Conservation (phyloP, 2,888 invertebrate genomes). For the Germaria angustata region DNA sequence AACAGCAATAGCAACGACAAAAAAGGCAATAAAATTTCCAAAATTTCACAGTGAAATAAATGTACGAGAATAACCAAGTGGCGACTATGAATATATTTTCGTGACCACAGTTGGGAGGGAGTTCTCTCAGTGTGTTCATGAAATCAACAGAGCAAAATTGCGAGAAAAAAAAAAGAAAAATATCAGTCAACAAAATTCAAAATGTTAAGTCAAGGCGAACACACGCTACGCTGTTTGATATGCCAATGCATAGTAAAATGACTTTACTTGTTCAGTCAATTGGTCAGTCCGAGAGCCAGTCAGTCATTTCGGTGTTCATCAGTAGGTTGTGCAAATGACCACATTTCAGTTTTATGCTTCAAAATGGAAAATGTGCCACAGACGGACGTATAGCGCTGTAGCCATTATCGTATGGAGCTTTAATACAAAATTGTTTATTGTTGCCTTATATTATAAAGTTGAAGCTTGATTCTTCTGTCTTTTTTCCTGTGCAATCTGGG, state of each 20-base stretch:
- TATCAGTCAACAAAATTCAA: conserved; percentile 31
- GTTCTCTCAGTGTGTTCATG: conserved; percentile 30
- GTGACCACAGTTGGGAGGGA: background rate
- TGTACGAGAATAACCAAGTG: background rate
- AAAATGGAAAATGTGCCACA: conserved; percentile 33
- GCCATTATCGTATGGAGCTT: conserved; percentile 25
- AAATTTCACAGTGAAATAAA: conserved; percentile 17
- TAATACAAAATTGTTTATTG: conserved; percentile 24
- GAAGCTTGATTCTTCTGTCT: background rate
- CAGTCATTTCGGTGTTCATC: conserved; percentile 37
- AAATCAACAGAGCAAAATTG: conserved; percentile 32
- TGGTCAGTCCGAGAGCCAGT: background rate
- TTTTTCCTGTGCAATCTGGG: conserved; percentile 1
- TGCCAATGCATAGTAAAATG: conserved; percentile 34
- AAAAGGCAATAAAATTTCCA: conserved; percentile 44
- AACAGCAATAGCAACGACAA: too few relatives aligned
- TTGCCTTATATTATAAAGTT: conserved; percentile 31
- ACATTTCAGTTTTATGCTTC: conserved; percentile 52
- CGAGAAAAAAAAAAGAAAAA: background rate
- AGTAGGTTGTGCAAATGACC: conserved; percentile 53
- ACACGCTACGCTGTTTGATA: conserved; percentile 14
- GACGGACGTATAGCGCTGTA: background rate
- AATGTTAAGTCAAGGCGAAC: conserved; percentile 33
- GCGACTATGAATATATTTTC: conserved; percentile 39
- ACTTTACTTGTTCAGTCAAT: conserved; percentile 41